These are phyloP conservation scores for Allacma fusca DNA, from an alignment of 2,888 invertebrate species.

Conservation along the genomic window DNA sequence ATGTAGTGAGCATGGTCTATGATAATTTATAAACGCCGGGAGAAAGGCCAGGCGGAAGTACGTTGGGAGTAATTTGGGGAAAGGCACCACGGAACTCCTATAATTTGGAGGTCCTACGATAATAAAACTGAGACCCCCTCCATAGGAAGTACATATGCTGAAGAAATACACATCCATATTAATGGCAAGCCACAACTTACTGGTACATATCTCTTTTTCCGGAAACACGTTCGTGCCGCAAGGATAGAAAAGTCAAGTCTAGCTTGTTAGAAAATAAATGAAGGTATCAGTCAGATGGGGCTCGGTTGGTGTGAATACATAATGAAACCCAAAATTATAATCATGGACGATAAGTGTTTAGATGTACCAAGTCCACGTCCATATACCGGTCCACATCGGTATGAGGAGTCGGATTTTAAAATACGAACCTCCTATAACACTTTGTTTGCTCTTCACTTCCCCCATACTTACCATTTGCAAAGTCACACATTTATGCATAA, in stretches of 20 bases:
- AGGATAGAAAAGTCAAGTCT: conserved; percentile 6
- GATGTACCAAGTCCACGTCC: not conserved
- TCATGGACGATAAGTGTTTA: conserved; percentile 8
- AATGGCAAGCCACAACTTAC: not conserved
- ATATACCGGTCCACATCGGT: no score
- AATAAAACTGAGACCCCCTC: not conserved
- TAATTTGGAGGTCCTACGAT: not conserved
- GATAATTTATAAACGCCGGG: conserved; percentile 5
- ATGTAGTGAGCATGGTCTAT: not conserved
- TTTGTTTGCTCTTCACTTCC: no score
- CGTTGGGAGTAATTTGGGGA: not conserved
- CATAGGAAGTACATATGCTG: not conserved
- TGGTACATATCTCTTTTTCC: not conserved
- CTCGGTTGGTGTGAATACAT: conserved; percentile 4
- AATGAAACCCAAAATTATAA: conserved; percentile 5
- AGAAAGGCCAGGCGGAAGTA: conserved; percentile 16
- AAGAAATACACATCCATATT: not conserved
- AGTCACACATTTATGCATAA: no score
- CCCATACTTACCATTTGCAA: no score
- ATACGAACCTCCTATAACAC: no score
- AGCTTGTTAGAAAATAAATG: conserved; percentile 8
- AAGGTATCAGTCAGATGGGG: conserved; percentile 12
- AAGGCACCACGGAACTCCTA: not conserved
- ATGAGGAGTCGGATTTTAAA: no score
- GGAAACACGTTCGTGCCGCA: conserved; percentile 12